Base-by-base conservation (phyloP, 1,140 invertebrate species). In the Papilio xuthus region DNA sequence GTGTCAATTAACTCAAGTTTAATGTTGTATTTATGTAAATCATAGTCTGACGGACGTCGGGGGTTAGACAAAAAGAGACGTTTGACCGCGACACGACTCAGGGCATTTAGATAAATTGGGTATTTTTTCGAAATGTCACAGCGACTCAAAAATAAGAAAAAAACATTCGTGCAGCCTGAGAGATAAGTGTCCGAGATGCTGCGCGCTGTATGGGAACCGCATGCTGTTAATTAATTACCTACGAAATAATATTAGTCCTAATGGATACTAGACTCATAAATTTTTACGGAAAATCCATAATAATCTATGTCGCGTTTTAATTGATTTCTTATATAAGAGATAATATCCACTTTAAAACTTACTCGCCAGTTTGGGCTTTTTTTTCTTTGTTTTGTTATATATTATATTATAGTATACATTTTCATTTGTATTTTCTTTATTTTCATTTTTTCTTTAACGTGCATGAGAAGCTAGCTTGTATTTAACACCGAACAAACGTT, bases 11-110 rank as follows among this genome's bases (percentile, higher is more conserved):
- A 90, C 85, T 89, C 85, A 86, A 82, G 81, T 85, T 82, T 90
- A 89, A 90, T 90, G 88, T 86, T 81, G 87, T 89, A 89, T 90
- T 90, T 90, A 90, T 90, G 89, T 90, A 86, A 90, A 90, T 90
- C 77, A 76, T 77, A 44, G 84, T 82, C 83, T 87, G 85, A 89
- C 83, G 88, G 85, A 90, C 86, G 81, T 82, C 78, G 80, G 79
- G 80, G 77, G 77, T 78, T 78, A 72, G 77, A 81, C 80, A 81
- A 81, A 81, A 81, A 81, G 77, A 78, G 77, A 78, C 77, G 77
- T 78, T 60, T 76, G 78, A 72, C 80, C 77, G 80, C 73, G 83
- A 80, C 81, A 79, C 79, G 85, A 83, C 83, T 79, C 76, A 63
- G 77, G 69, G 63, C 80, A 80, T 84, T 84, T 84, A 82, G 80